These are phyloP conservation scores for Linhomoeus sp. DNA, from an alignment of 2,888 invertebrate species.

Conservation along the genomic window DNA sequence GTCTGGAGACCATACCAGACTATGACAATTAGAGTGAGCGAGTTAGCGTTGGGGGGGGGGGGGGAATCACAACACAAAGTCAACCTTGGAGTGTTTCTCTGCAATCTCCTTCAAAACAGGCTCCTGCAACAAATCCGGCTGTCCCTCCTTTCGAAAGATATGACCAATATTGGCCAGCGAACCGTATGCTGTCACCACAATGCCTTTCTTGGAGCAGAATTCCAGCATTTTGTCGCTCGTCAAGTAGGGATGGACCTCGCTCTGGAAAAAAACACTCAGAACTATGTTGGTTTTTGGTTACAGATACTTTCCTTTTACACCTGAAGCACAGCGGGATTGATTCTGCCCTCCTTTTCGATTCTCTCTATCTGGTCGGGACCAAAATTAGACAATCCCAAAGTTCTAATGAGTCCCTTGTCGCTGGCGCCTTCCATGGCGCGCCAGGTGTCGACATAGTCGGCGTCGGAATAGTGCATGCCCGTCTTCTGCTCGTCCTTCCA, in stretches of 20 bases:
- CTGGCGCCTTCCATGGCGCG: conserved; percentile 19
- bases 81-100: conserved; percentile 10
- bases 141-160: conserved; percentile 15
- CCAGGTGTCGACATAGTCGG: conserved; percentile 26
- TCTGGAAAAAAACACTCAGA: no score
- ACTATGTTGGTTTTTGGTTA: no score
- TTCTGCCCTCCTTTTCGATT: conserved; percentile 16
- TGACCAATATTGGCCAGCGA: conserved; percentile 14
- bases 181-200: conserved; percentile 28
- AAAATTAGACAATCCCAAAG: conserved; percentile 26
- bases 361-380: conserved; percentile 16
- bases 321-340: conserved; percentile 20
- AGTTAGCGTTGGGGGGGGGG: no score
- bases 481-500: conserved; percentile 2
- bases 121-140: conserved; percentile 14
- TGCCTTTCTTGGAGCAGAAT: conserved; percentile 42
- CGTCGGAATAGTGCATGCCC: conserved; percentile 15
- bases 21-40: no score
- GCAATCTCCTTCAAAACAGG: conserved; percentile 11
- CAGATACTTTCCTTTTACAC: no score
- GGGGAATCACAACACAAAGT: no score
- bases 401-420: conserved; percentile 12
- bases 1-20: no score
- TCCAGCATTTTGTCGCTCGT: conserved; percentile 45
- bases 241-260: conserved; percentile 57